Evolutionary conservation across 1,140 invertebrate species (phyloP), one percentile per base, ranked within the genome.

Genomic region (Drosophila azteca): DNA sequence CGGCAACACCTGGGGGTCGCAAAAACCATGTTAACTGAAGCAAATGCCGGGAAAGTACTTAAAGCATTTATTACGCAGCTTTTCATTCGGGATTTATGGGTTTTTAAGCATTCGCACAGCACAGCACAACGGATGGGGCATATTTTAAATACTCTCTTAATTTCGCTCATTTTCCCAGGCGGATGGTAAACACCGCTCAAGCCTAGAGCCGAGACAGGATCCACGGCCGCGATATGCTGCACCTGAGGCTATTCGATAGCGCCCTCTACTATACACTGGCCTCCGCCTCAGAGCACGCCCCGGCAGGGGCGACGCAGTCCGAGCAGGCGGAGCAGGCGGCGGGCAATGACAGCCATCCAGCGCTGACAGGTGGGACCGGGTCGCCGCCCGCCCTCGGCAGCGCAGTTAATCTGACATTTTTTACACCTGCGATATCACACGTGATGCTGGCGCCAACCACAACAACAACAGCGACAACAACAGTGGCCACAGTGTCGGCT

Each of bases 391-490:
- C 50, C 29, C 43, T 66, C 48, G 64, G 68, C 51, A 60, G 68
- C 31, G 60, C 79, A 73, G 52, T 77, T 67, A 88, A 88, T 83
- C 68, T 88, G 76, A 88, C 83, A 73, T 83, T 83, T 70, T 83
- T 88, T 39, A 77, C 83, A 89, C 83, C 83, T 83, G 76, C 84
- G 60, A 77, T 79, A 61, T 89, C 83, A 89, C 83, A 89, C 68
- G 79, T 88, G 75, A 79, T 88, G 52, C 59, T 88, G 71, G 83
- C 76, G 83, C 83, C 83, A 67, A 64, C 81, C 41, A 52, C 70
- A 63, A 67, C 73, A 49, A 49, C 69, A 24, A 52, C 70, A 63
- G 64, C 73, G 45, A 49, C 69, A 24, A 15, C 60, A 17, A 17
- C 48, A 22, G 13, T 43, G n/a, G 39, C 69, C 20, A 35, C 70